phyloP scores from a whole-genome alignment of 2,888 invertebrate genomes.

The Didymodactylos carnosus region DNA sequence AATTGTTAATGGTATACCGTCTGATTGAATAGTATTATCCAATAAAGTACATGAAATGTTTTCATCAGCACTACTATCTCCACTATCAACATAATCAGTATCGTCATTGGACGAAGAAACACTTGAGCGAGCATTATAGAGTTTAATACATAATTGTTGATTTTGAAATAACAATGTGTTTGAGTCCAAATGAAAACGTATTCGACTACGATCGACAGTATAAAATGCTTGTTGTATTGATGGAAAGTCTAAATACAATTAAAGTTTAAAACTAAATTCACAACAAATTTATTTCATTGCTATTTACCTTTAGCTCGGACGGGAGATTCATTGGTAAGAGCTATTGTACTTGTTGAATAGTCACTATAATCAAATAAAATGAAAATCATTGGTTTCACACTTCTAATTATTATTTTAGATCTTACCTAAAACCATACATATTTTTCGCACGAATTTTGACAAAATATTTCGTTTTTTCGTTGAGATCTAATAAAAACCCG shows the following conservation, averaged over 20 bases:
- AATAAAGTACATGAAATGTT: not conserved
- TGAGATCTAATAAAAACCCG: not conserved
- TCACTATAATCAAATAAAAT: too few species aligned
- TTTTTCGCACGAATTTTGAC: not conserved
- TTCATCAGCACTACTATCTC: not conserved
- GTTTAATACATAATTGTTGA: not conserved
- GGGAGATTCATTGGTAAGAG: not conserved
- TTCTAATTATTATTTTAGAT: too few species aligned
- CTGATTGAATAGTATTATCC: not conserved
- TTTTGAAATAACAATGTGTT: not conserved
- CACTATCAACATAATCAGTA: too few species aligned
- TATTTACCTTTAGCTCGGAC: not conserved
- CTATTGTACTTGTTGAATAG: not conserved
- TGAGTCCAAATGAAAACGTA: not conserved
- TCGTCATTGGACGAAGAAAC: too few species aligned
- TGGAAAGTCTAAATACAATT: too few species aligned
- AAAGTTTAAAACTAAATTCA: too few species aligned
- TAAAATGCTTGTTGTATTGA: not conserved
- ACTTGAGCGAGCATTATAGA: not conserved
- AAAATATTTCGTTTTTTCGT: not conserved
- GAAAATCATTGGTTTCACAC: too few species aligned
- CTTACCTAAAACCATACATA: not conserved
- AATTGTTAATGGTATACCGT: not conserved
- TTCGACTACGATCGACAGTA: not conserved
- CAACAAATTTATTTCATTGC: too few species aligned